Base-by-base conservation (phyloP, 2,113 vertebrate genomes). In the Odobenus rosmarus region DNA sequence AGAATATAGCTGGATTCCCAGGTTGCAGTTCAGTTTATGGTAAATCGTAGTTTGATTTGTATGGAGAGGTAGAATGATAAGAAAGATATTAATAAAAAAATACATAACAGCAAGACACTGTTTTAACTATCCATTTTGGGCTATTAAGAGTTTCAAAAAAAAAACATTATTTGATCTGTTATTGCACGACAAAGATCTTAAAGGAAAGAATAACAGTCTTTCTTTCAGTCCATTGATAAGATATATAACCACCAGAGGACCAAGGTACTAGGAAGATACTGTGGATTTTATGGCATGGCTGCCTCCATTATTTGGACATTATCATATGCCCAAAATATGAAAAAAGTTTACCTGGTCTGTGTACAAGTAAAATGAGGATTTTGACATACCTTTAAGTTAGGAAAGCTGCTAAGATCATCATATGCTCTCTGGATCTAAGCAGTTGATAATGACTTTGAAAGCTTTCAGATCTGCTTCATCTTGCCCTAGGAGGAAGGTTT, bases 1-100 rank as follows among this genome's bases (percentile, higher is more conserved):
- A 11, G 76, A 81, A 74, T 55, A 86, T 1, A 90, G 64, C 77
- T 93, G 39, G 39, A 53, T 92, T 95, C 96, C 88, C 81, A 96
- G 28, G 81, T 92, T 96, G 89, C 28, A 49, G 92, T 95, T 96
- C 31, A 82, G 51, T 93, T 94, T 81, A 93, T 94, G 93, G 61
- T 39, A 90, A 92, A 96, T 95, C 39, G 3, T 77, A 51, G 67
- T 95, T 96, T 93, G 57, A 85, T 96, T 96, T 94, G 81, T 94
- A 97, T 90, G 76, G 69, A 95, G 69, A 94, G 55, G 71, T 93
- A 93, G 96, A 96, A 86, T 72, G 88, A 95, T 92, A 88, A 42
- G 81, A 98, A 77, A 90, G 26, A 3, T 96, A 95, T 85, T 96
- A 96, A 93, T 94, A 88, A 77, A 80, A 81, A 64, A 95, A 90